Evolutionary conservation across 2,888 invertebrate genomes (phyloP), one percentile per base, ranked within the genome.

Genomic region (Macaria notata): DNA sequence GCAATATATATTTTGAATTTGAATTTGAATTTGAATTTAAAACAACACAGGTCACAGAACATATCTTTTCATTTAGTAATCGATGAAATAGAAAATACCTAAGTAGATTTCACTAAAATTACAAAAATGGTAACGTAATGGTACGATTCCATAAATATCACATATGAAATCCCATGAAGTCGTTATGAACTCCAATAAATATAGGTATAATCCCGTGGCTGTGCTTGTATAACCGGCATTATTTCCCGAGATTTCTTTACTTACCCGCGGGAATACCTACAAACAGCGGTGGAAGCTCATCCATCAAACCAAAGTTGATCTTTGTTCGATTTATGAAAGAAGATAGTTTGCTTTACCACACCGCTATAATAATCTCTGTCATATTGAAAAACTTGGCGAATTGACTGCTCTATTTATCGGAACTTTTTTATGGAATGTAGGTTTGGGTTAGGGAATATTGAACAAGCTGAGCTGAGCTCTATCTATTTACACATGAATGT

Each of bases 261-360:
- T 48, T 51, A 51, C 57, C 59, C 54, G 50, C n/a, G 60, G 54
- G 61, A 67, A 72, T 70, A 70, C 69, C 67, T 71, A 62, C 62
- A 69, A 70, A 62, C 61, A 50, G 63, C 53, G 54, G 46, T 51
- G 54, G 54, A 49, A 54, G 72, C 75, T 72, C 79, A 84, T 84
- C 84, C 77, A 83, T 84, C 84, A 84, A 79, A 78, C 78, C 78
- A 76, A 77, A 80, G 75, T 79, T 80, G 80, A 83, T 83, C 81
- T 78, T 75, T 74, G 78, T 78, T 79, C 81, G 81, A 78, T 83
- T 82, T 81, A 81, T 78, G 83, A 81, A 84, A 83, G 76, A 79
- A 70, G 79, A 83, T 83, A 84, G 83, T 82, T 84, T 79, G 74
- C 75, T 78, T 78, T 81, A 66, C 72, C 70, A 67, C 70, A 67